Evolutionary conservation across 2,888 invertebrate species (phyloP), one percentile per base, ranked within the genome.

Genomic region (Chrysolina americana): DNA sequence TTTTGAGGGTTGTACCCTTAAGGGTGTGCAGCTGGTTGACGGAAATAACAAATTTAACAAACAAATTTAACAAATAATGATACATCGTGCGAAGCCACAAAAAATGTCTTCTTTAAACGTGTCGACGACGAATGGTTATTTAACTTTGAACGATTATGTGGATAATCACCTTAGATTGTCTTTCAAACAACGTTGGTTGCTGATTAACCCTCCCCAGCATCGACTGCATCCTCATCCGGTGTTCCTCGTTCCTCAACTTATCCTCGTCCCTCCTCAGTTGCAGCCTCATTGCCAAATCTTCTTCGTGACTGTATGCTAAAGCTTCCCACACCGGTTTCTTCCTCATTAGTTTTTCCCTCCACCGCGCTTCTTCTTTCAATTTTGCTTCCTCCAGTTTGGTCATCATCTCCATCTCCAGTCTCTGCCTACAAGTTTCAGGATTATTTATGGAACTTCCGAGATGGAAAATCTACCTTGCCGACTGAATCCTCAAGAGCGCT

Each of bases 281-380:
- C 11, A 93, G 88, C 56, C 93, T 89, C 89, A 93, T 91, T 17
- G 92, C 92, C 70, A 94, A 90, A 83, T 94, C 94, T 85, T 92
- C 92, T 83, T 92, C 92, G 75, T 92, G 91, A 79, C 91, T 91
- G 84, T 91, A 92, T 80, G 90, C 92, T 21, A 94, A 88, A 44
- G 92, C 89, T 85, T 92, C 91, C 94, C 94, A 94, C n/a, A 93
- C 92, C 0, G 94, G 93, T 82, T 92, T 92, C 28, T 89, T 89
- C 19, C 93, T 89, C 64, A 93, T 88, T 59, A 92, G 83, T 56
- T 91, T 90, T 81, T 93, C 92, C 41, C 91, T 88, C 82, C 92
- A 89, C 73, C 90, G 89, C 65, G 90, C 87, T 82, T 92, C 92
- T 70, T 91, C 89, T 79, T 90, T 89, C 15, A 91, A 86, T 28